Conservation (phyloP, 1,140 invertebrate genomes). For the Zaprionus ghesquierei region DNA sequence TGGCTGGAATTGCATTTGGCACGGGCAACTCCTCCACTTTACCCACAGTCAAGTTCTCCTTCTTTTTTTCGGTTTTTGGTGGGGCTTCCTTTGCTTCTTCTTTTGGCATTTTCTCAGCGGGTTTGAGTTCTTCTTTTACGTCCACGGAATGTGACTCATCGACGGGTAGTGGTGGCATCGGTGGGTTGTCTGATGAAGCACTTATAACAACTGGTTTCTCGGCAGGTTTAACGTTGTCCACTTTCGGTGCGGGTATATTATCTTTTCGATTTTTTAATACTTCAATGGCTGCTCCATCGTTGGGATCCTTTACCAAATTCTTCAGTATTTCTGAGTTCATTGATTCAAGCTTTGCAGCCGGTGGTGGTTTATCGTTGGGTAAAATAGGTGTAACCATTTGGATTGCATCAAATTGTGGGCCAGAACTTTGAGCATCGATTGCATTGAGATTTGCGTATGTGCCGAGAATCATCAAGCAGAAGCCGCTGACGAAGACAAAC, state of each 20-base stretch:
- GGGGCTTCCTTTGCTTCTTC: background rate
- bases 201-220: slow-evolving; percentile 27
- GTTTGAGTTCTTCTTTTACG: slow-evolving; percentile 14
- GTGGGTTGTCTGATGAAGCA: slow-evolving; percentile 50
- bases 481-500: slow-evolving; percentile 89
- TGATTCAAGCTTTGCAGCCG: slow-evolving; percentile 39
- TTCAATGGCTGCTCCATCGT: slow-evolving; percentile 16
- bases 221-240: slow-evolving; percentile 11
- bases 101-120: background rate
- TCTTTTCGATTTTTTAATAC: slow-evolving; percentile 35
- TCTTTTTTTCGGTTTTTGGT: slow-evolving; percentile 18
- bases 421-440: slow-evolving; percentile 85
- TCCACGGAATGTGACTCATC: slow-evolving; percentile 57
- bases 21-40: background rate
- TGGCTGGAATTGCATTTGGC: background rate
- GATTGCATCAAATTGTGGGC: slow-evolving; percentile 58
- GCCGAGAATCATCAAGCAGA: slow-evolving; percentile 92
- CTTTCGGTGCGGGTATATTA: slow-evolving; percentile 6
- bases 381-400: slow-evolving; percentile 64
- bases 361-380: slow-evolving; percentile 53
- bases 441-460: slow-evolving; percentile 93
- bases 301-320: slow-evolving; percentile 43
- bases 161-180: slow-evolving; percentile 64
- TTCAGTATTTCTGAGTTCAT: slow-evolving; percentile 52
- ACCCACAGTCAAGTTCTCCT: slow-evolving; percentile 11